These are phyloP conservation scores for Chelonus insularis DNA, from an alignment of 1,140 invertebrate species.

Conservation along the genomic window DNA sequence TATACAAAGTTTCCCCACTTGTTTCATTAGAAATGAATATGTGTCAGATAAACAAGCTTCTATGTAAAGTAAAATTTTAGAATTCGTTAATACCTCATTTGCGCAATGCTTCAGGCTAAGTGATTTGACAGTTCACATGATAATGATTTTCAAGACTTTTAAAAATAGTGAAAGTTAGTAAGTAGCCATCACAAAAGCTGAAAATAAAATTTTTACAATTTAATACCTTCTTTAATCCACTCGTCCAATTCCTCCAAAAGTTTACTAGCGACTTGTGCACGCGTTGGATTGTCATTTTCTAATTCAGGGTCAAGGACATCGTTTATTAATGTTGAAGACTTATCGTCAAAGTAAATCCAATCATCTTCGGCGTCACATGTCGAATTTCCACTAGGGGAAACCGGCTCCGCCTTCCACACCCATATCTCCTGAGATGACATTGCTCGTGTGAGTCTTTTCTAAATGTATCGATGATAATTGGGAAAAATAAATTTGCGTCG, in stretches of 20 bases:
- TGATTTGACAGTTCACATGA: too few species aligned
- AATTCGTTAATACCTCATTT: too few species aligned
- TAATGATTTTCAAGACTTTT: too few species aligned
- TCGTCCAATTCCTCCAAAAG: slow-evolving; percentile 52
- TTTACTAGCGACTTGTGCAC: slow-evolving; percentile 51
- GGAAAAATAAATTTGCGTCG: slow-evolving; percentile 46
- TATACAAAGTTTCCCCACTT: too few species aligned
- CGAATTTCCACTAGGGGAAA: slow-evolving; percentile 52
- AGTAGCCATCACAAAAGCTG: too few species aligned
- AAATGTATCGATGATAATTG: slow-evolving; percentile 37
- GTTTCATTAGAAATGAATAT: too few species aligned
- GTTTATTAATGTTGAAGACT: slow-evolving; percentile 36
- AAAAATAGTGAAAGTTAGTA: too few species aligned
- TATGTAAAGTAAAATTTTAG: too few species aligned
- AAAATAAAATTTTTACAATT: too few species aligned
- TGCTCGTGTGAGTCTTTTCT: slow-evolving; percentile 37
- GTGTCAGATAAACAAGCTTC: too few species aligned
- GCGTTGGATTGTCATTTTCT: slow-evolving; percentile 42
- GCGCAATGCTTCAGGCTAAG: too few species aligned
- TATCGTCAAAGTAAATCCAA: slow-evolving; percentile 43
- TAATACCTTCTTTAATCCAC: slow-evolving; percentile 58
- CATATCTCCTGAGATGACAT: slow-evolving; percentile 46
- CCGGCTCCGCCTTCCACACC: slow-evolving; percentile 59
- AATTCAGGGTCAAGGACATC: slow-evolving; percentile 35
- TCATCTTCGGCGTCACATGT: slow-evolving; percentile 42